phyloP scores from a whole-genome alignment of 1,140 invertebrate genomes.

The Metopolophium dirhodum region DNA sequence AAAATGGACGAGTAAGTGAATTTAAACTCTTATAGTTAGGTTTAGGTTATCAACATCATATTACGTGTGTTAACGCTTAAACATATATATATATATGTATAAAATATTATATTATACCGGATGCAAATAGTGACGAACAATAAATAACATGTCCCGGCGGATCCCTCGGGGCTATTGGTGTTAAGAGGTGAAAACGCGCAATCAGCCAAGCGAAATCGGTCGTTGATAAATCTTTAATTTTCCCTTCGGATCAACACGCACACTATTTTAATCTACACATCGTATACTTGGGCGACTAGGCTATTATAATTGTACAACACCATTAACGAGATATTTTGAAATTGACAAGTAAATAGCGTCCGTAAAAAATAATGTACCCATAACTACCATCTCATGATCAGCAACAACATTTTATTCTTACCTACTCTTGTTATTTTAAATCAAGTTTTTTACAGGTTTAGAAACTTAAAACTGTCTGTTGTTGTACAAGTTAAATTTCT shows the following conservation, averaged over 20 bases:
- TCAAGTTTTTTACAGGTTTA: neutral
- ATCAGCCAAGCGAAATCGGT: conserved; percentile 32
- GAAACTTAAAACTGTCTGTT: neutral
- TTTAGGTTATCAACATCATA: neutral
- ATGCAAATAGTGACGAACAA: conserved; percentile 28
- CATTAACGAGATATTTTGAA: conserved; percentile 29
- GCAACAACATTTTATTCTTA: neutral
- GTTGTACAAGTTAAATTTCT: neutral
- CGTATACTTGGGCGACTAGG: neutral
- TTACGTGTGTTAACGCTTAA: neutral
- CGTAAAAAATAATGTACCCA: neutral
- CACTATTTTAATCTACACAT: neutral
- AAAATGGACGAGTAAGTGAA: neutral
- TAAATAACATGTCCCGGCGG: neutral
- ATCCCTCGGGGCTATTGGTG: neutral
- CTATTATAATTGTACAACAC: neutral
- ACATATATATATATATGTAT: neutral
- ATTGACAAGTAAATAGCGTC: conserved; percentile 6
- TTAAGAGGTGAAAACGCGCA: conserved; percentile 23
- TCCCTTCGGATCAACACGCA: conserved; percentile 9
- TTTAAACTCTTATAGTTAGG: neutral
- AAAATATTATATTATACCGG: conserved; percentile 17
- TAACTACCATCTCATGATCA: neutral
- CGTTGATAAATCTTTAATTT: conserved; percentile 17
- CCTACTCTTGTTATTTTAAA: neutral